A percentile compares a stretch with the other conserved stretches of the same genome.
Evolutionary conservation across 2,113 vertebrate genomes (phyloP).

Genomic region (Mirza zaza): DNA sequence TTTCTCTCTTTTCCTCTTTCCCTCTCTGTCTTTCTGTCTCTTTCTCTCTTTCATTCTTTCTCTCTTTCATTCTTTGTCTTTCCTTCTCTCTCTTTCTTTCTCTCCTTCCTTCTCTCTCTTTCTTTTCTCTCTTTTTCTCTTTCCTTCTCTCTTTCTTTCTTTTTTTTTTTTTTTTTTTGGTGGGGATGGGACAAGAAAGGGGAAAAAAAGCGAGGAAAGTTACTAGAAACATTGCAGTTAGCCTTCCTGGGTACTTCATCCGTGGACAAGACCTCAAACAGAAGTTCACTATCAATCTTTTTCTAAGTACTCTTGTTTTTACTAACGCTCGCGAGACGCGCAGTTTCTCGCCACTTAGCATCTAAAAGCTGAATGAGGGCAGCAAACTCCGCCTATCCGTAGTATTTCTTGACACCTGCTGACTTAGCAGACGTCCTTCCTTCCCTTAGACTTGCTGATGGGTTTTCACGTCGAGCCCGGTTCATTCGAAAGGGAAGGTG

Average conservation of each 20-base stretch:
- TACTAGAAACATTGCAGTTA: neutral
- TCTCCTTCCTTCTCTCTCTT: no score
- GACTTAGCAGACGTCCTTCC: neutral
- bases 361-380: neutral
- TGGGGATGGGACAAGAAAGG: neutral
- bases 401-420: neutral
- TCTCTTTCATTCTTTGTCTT: neutral
- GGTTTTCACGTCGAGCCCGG: neutral
- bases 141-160: neutral
- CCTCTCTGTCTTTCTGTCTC: no score
- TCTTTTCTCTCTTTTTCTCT: no score
- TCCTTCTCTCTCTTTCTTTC: neutral
- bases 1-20: rapidly evolving
- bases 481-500: neutral
- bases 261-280: neutral
- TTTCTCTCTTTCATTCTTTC: no score
- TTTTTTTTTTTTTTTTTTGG: neutral
- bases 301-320: neutral
- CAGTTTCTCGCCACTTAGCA: neutral
- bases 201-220: neutral
- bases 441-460: neutral
- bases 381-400: neutral
- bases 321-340: neutral
- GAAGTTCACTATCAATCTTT: neutral
- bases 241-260: neutral